These are phyloP conservation scores for Atrina japonica DNA, from an alignment of 2,888 invertebrate genomes.

Conservation along the genomic window DNA sequence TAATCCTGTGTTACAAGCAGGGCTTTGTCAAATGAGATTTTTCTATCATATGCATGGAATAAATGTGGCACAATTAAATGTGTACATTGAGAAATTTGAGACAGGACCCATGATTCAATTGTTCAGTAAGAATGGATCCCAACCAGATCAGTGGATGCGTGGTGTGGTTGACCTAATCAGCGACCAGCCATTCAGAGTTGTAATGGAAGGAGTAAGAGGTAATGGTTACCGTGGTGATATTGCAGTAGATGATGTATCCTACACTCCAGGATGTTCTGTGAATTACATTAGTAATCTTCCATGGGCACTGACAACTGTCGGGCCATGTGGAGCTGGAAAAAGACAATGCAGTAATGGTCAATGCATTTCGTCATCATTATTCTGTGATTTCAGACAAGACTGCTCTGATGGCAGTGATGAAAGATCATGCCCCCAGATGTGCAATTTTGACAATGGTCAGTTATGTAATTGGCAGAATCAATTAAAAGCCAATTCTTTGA, in stretches of 20 bases:
- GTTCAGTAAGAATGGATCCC: slow-evolving; percentile 61
- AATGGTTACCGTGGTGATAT: slow-evolving; percentile 71
- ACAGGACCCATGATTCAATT: slow-evolving; percentile 55
- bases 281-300: slow-evolving; percentile 56
- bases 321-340: slow-evolving; percentile 64
- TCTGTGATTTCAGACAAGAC: slow-evolving; percentile 73
- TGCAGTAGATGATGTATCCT: slow-evolving; percentile 71
- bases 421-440: slow-evolving; percentile 62
- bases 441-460: slow-evolving; percentile 74
- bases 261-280: slow-evolving; percentile 68
- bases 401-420: slow-evolving; percentile 73
- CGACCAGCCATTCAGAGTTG: slow-evolving; percentile 65
- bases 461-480: slow-evolving; percentile 70
- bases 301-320: slow-evolving; percentile 55
- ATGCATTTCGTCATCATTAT: slow-evolving; percentile 57
- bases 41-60: slow-evolving; percentile 75
- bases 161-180: slow-evolving; percentile 62
- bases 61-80: slow-evolving; percentile 67
- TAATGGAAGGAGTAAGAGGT: slow-evolving; percentile 72
- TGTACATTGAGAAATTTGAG: slow-evolving; percentile 67
- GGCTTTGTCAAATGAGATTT: slow-evolving; percentile 68
- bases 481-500: slow-evolving; percentile 69
- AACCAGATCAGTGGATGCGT: slow-evolving; percentile 67
- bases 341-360: slow-evolving; percentile 61
- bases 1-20: slow-evolving; percentile 47